phyloP scores from a whole-genome alignment of 2,113 vertebrate species.

The Dipodomys spectabilis region DNA sequence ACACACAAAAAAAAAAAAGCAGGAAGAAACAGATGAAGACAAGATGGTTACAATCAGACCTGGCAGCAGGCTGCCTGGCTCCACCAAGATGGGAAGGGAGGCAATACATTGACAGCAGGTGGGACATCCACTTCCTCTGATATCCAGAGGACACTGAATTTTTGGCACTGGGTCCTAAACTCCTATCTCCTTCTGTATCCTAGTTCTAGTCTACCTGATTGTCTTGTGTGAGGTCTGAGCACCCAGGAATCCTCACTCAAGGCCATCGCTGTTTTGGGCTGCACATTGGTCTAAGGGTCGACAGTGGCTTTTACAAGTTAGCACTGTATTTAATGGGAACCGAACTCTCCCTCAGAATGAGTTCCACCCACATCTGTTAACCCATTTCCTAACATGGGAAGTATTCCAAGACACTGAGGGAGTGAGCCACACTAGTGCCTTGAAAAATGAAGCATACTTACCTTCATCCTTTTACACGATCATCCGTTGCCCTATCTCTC shows the following conservation, averaged over 20 bases:
- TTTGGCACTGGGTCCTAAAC: neutral
- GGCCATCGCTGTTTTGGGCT: neutral
- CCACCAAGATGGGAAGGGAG: neutral
- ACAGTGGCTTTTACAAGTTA: neutral
- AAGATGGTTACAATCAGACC: neutral
- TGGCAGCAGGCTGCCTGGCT: neutral
- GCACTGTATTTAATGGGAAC: neutral
- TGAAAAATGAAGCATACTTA: neutral
- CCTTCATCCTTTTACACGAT: neutral
- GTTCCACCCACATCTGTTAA: neutral
- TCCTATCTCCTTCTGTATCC: neutral
- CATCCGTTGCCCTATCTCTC: neutral
- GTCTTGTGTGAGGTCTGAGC: neutral
- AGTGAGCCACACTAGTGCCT: neutral
- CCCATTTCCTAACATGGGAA: slow-evolving; percentile 10
- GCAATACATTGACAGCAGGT: neutral
- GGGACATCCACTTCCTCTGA: neutral
- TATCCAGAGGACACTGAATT: neutral
- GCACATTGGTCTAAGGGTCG: neutral
- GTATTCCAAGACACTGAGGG: neutral
- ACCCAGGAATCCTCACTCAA: neutral
- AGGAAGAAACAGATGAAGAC: neutral
- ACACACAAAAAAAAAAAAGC: neutral
- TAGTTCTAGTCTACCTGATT: neutral
- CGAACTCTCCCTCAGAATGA: neutral